phyloP scores from a whole-genome alignment of 2,888 invertebrate genomes.

The Sphaerophoria taeniata region DNA sequence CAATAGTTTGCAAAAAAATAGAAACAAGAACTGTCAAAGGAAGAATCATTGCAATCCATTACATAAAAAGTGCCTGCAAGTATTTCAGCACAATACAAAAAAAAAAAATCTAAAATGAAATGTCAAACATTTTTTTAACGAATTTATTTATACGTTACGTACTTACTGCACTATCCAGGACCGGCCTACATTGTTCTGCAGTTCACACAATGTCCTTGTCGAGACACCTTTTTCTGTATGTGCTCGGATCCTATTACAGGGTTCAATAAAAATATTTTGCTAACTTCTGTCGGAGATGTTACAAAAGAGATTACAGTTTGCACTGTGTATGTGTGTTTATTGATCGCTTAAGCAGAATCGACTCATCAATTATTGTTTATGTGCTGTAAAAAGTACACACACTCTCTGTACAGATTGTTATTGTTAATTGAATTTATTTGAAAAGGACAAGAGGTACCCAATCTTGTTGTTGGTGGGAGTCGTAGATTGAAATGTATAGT shows the following conservation, averaged over 20 bases:
- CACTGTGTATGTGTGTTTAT: constrained; percentile 32
- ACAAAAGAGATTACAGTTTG: constrained; percentile 67
- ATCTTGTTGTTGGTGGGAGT: constrained; percentile 31
- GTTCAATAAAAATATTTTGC: constrained; percentile 73
- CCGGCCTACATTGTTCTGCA: neutral
- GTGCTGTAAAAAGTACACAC: constrained; percentile 58
- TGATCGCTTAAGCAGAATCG: constrained; percentile 47
- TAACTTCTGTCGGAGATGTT: constrained; percentile 72
- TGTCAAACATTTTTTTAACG: constrained; percentile 33
- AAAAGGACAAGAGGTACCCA: constrained; percentile 43
- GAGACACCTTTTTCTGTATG: constrained; percentile 58
- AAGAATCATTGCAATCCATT: constrained; percentile 63
- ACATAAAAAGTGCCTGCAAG: constrained; percentile 60
- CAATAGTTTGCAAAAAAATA: constrained; percentile 54
- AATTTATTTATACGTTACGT: constrained; percentile 63
- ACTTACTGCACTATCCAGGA: constrained; percentile 21
- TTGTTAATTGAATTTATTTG: constrained; percentile 59
- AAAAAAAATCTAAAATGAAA: constrained; percentile 19
- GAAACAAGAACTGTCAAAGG: constrained; percentile 57
- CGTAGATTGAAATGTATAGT: constrained; percentile 25
- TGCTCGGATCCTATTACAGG: constrained; percentile 68
- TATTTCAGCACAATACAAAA: constrained; percentile 16
- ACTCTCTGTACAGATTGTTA: constrained; percentile 30
- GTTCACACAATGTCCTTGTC: constrained; percentile 40
- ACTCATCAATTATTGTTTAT: constrained; percentile 49